Conservation (phyloP, 2,113 vertebrate genomes). For the Coptodon rendalli region DNA sequence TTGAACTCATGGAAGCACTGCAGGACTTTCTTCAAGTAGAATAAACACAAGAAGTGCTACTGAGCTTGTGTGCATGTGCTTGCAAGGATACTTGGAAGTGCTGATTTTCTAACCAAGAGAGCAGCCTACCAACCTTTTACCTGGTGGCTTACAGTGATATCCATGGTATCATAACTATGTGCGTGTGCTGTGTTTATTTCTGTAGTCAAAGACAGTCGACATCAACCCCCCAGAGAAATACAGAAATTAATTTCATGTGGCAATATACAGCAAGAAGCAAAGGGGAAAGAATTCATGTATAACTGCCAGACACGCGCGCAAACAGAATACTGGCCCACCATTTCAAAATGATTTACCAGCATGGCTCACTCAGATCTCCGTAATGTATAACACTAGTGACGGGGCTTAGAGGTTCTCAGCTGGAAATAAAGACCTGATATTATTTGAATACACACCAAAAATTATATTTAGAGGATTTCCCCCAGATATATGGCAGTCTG, state of each 20-base stretch:
- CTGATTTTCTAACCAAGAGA: neutral
- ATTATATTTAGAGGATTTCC: neutral
- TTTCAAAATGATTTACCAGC: neutral
- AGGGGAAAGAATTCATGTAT: neutral
- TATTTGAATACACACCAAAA: neutral
- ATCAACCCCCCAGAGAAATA: neutral
- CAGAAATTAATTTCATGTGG: neutral
- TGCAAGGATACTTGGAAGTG: neutral
- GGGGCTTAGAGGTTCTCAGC: neutral
- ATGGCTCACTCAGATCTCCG: neutral
- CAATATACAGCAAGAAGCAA: neutral
- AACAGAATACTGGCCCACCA: neutral
- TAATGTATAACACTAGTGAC: neutral
- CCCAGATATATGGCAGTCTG: neutral
- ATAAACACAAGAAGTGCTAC: neutral
- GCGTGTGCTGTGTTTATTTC: neutral
- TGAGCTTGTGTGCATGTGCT: neutral
- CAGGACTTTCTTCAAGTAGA: slow-evolving; percentile 11
- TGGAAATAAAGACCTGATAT: neutral
- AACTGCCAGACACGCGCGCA: neutral
- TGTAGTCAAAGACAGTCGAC: neutral
- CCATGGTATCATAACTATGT: neutral
- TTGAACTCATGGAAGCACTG: slow-evolving; percentile 21
- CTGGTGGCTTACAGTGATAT: neutral
- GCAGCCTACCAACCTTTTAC: neutral